A percentile compares a stretch with the other conserved stretches of the same genome.
phyloP scores from a whole-genome alignment of 1,140 invertebrate species.

The Ceratina australensis region DNA sequence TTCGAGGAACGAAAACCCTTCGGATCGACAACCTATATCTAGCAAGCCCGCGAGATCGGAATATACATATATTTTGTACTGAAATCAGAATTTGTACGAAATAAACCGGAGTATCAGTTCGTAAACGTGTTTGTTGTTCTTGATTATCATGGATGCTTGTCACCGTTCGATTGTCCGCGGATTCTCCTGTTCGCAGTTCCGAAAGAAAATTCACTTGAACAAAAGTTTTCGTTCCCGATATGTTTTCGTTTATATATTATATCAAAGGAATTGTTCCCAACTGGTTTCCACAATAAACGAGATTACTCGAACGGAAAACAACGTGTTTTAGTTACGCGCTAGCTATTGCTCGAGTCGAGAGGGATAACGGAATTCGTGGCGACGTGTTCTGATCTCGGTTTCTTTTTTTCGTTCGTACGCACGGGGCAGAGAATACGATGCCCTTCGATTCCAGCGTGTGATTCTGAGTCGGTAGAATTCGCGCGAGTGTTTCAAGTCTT shows the following conservation, averaged over 20 bases:
- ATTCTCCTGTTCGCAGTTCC: neutral
- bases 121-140: slow-evolving; percentile 14
- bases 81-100: slow-evolving; percentile 11
- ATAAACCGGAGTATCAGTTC: neutral
- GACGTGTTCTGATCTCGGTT: neutral
- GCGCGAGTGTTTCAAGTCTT: slow-evolving; percentile 39
- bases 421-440: slow-evolving; percentile 34
- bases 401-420: neutral
- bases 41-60: too few species aligned
- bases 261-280: too few species aligned
- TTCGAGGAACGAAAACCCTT: neutral
- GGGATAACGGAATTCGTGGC: neutral
- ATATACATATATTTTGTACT: neutral
- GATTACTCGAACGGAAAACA: too few species aligned
- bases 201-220: neutral
- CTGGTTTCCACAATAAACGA: too few species aligned
- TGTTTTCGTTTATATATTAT: too few species aligned
- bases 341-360: neutral
- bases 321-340: too few species aligned
- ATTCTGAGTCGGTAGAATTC: slow-evolving; percentile 27
- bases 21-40: neutral
- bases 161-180: slow-evolving; percentile 43
- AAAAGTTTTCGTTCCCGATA: neutral
- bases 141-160: neutral
- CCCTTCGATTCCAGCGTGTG: slow-evolving; percentile 48